Evolutionary conservation across 23 tunicate genomes (phyloP), one percentile per base, ranked within the genome.

Genomic region (Halocynthia aurantium): DNA sequence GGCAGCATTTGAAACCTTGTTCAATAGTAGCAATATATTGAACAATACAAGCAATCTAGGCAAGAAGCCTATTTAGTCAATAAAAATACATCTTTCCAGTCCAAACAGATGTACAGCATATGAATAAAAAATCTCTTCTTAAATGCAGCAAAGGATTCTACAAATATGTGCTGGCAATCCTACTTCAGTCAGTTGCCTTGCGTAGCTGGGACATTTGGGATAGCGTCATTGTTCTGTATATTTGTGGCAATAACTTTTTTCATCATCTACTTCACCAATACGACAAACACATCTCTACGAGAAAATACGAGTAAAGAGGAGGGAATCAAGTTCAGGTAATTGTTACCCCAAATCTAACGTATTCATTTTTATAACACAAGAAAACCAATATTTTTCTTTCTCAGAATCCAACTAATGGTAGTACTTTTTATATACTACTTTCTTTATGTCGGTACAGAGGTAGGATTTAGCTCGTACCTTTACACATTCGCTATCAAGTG

Each of bases 371-470:
- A 60, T 15, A 60, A 60, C 64, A 4, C 17, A 2, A 60, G 64
- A 60, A 60, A 60, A 60, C 17, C 17, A 15, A 15, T 18, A 60
- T 15, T 60, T 60, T 15, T 15, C 64, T 52, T 60, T 78, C 49
- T 8, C 78, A 72, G 95, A 65, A 53, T 74, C 18, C 67, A 79
- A 65, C 57, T 88, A 22, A 55, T 88, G 52, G 71, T 22, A 13
- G 63, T 88, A 8, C 22, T 88, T 54, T 88, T 83, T 11, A 53
- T 76, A 8, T 88, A 83, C 66, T 88, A 68, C 67, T 55, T 88
- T 9, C 73, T 88, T 6, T 88, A 88, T 78, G 95, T 88, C 57
- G 95, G 95, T 7, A 73, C 77, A 22, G 95, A 88, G 61, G 95
- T 88, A 8, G 72, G 87, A 7, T 88, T 88, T 77, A 87, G 95